Base-by-base conservation (phyloP, 2,888 invertebrate species). In the Peribatodes rhomboidaria region DNA sequence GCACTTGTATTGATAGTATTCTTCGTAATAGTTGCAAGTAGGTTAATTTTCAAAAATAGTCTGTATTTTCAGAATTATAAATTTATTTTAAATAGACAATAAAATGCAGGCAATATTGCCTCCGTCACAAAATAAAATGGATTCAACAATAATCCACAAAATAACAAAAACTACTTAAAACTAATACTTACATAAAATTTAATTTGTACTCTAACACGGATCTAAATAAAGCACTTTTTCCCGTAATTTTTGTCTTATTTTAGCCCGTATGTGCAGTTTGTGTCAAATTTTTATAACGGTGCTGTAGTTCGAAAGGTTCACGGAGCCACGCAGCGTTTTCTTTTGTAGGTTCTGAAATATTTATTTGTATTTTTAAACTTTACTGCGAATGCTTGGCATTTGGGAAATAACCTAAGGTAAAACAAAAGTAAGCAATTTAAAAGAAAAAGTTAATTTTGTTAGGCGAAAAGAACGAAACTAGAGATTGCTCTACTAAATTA, bases 321-420 rank as follows among this genome's bases (percentile, higher is more conserved):
- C 94, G 72, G 94, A 90, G 44, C 96, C 96, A 70, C 94, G 94
- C 16, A 96, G 88, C 13, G 95, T 94, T 82, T 94, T 95, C 78
- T 94, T 95, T 80, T 96, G 95, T 53, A 96, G 93, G 90, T 95
- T 96, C 95, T 95, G 90, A 70, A 95, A 90, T 47, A 65, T 53
- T 63, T 33, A 56, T 31, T 50, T 47, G 35, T 46, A 33, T n/a
- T n/a, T n/a, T n/a, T n/a, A n/a, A n/a, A n/a, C n/a, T n/a, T n/a
- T n/a, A n/a, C n/a, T n/a, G n/a, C n/a, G n/a, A n/a, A n/a, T n/a
- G n/a, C n/a, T n/a, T n/a, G n/a, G n/a, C n/a, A n/a, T n/a, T n/a
- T n/a, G n/a, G n/a, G n/a, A n/a, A n/a, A n/a, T n/a, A n/a, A n/a
- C n/a, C n/a, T n/a, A n/a, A n/a, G n/a, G n/a, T n/a, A n/a, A n/a